Conservation (phyloP, 35 echinoderm and acorn worm genomes). For the Anneissia japonica region DNA sequence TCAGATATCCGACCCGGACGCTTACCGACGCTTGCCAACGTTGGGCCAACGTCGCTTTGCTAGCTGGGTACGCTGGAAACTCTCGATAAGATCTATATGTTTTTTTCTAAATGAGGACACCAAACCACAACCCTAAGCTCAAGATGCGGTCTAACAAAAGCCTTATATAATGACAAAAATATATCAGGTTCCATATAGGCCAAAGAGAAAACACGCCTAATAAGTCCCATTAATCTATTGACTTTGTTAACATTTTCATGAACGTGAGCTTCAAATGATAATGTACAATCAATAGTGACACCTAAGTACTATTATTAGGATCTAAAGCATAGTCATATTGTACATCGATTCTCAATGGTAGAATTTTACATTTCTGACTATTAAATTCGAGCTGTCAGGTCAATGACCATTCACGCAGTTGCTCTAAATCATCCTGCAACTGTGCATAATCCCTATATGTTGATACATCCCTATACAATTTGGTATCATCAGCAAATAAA, state of each 20-base stretch:
- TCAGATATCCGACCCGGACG: too few species aligned
- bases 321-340: neutral
- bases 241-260: neutral
- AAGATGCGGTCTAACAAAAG: too few species aligned
- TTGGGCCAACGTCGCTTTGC: too few species aligned
- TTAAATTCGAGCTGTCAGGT: neutral
- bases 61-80: too few species aligned
- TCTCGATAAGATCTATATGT: too few species aligned
- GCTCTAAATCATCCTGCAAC: neutral
- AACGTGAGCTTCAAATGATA: neutral
- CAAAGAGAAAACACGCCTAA: neutral
- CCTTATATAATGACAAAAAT: too few species aligned
- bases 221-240: neutral
- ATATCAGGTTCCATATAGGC: too few species aligned
- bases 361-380: neutral
- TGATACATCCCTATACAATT: neutral
- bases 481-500: constrained; percentile 4
- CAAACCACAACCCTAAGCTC: too few species aligned
- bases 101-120: too few species aligned
- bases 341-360: neutral
- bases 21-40: too few species aligned
- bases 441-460: neutral
- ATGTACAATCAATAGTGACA: neutral
- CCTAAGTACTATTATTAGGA: neutral
- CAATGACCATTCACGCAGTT: neutral